phyloP scores from a whole-genome alignment of 1,140 invertebrate genomes.

The Drosophila hydei region DNA sequence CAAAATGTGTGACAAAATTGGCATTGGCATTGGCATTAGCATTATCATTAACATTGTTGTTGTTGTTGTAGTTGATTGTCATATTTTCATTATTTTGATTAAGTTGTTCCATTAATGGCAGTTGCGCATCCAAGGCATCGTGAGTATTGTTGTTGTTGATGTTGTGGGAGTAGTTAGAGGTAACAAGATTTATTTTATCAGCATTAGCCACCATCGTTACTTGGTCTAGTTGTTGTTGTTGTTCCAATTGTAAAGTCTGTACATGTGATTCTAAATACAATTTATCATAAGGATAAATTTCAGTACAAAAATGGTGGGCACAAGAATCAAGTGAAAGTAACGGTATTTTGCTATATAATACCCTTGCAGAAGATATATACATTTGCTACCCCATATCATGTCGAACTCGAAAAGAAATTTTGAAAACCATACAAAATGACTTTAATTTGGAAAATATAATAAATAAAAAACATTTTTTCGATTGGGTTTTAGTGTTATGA shows the following conservation, averaged over 20 bases:
- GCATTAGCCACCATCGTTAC: constrained; percentile 84
- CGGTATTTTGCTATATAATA: not conserved
- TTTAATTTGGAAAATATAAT: too few species aligned
- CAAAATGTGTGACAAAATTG: constrained; percentile 64
- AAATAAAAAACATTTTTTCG: too few species aligned
- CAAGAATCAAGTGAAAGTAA: constrained; percentile 37
- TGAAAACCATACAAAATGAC: too few species aligned
- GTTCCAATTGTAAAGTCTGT: constrained; percentile 87
- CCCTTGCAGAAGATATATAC: constrained; percentile 22
- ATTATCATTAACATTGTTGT: constrained; percentile 41
- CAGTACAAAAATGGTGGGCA: constrained; percentile 45
- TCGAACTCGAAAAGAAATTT: too few species aligned
- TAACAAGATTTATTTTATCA: constrained; percentile 84
- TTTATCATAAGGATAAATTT: constrained; percentile 81
- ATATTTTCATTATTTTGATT: constrained; percentile 34
- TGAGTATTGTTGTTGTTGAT: constrained; percentile 48
- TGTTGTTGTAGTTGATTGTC: constrained; percentile 45
- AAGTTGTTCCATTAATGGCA: constrained; percentile 46
- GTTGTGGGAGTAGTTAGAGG: constrained; percentile 77
- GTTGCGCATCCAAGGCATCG: constrained; percentile 54
- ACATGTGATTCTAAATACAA: constrained; percentile 86
- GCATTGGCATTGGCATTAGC: constrained; percentile 52
- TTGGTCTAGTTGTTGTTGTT: constrained; percentile 85
- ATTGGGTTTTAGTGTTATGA: too few species aligned
- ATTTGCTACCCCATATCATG: not conserved